Conservation (phyloP, 2,888 invertebrate species). For the Stenichneumon culpator region DNA sequence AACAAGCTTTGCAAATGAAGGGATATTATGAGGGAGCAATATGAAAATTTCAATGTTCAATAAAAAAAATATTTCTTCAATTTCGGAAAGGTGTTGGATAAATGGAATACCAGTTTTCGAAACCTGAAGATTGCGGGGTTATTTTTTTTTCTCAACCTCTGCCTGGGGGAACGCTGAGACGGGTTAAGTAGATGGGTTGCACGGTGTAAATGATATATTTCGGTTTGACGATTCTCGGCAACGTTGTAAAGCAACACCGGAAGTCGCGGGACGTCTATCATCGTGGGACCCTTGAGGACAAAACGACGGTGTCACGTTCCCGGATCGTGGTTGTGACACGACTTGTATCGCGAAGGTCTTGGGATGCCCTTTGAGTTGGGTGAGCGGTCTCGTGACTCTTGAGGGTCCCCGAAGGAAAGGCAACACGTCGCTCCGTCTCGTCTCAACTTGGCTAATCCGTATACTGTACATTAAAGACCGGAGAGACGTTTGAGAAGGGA, state of each 20-base stretch:
- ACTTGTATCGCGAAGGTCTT: slow-evolving; percentile 8
- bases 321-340: neutral
- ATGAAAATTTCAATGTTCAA: no score
- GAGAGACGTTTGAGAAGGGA: neutral
- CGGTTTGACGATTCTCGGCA: neutral
- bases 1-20: no score
- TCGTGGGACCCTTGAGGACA: slow-evolving; percentile 11
- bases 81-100: neutral
- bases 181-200: neutral
- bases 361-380: slow-evolving; percentile 3
- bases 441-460: slow-evolving; percentile 8
- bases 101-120: neutral
- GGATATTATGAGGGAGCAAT: no score
- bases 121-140: neutral
- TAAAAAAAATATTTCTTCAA: neutral
- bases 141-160: neutral
- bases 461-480: neutral
- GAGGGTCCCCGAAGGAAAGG: neutral
- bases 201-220: neutral
- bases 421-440: neutral
- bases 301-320: slow-evolving; percentile 3
- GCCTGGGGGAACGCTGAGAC: neutral
- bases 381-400: slow-evolving; percentile 1
- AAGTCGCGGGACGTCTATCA: slow-evolving; percentile 21
- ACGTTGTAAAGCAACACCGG: slow-evolving; percentile 12